Conservation (phyloP, 2,113 vertebrate genomes). For the Danionella cerebrum region DNA sequence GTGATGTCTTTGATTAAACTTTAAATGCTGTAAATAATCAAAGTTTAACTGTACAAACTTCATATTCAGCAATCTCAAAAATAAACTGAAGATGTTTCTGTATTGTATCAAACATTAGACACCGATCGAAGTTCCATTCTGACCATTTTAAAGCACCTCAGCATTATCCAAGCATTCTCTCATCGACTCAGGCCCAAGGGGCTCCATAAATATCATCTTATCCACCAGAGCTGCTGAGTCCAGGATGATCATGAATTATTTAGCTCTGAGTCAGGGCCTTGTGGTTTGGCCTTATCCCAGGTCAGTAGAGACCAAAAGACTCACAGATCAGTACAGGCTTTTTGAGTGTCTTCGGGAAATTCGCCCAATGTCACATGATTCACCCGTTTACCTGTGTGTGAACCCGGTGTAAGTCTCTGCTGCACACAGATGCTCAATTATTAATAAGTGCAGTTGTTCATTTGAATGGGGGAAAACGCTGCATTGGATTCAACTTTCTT, state of each 20-base stretch:
- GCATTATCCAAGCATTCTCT: background rate
- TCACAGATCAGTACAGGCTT: background rate
- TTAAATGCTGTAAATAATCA: too few relatives aligned
- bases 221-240: constrained; percentile 58
- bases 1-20: too few relatives aligned
- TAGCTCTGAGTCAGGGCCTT: constrained; percentile 46
- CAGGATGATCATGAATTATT: constrained; percentile 64
- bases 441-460: constrained; percentile 3
- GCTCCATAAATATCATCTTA: constrained; percentile 71
- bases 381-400: background rate
- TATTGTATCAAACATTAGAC: background rate
- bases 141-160: background rate
- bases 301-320: constrained; percentile 18
- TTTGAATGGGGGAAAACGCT: too few relatives aligned
- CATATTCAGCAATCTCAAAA: too few relatives aligned
- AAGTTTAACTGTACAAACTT: too few relatives aligned
- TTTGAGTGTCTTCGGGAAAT: background rate
- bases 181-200: constrained; percentile 53
- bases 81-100: background rate
- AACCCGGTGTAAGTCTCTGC: too few relatives aligned
- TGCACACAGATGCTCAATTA: constrained; percentile 28
- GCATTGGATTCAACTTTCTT: too few relatives aligned
- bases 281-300: background rate
- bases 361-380: background rate
- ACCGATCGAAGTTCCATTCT: background rate